Evolutionary conservation across 2,888 invertebrate genomes (phyloP).

Genomic region (Idaea dimidiata): DNA sequence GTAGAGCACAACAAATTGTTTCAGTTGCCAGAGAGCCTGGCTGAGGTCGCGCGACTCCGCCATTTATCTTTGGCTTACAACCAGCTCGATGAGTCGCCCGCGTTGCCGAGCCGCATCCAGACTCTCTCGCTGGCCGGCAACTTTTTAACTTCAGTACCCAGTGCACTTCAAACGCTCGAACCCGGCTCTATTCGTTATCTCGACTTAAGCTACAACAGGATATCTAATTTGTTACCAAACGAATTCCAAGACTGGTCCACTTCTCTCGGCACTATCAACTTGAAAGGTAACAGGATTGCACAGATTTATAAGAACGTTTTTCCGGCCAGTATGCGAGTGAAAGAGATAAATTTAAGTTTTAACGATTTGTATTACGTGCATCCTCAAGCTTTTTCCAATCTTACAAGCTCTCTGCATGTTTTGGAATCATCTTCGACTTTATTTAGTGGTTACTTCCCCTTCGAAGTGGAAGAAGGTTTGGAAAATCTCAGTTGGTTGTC

Average conservation of each 20-base stretch:
- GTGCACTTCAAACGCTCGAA: conserved; percentile 85
- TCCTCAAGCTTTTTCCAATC: conserved; percentile 88
- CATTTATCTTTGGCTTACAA: conserved; percentile 93
- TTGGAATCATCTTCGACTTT: conserved; percentile 93
- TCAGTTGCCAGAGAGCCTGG: conserved; percentile 86
- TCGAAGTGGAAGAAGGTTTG: conserved; percentile 87
- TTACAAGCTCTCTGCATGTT: conserved; percentile 88
- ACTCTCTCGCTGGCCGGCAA: conserved; percentile 91
- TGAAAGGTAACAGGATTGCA: conserved; percentile 92
- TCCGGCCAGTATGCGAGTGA: conserved; percentile 86
- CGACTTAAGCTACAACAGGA: conserved; percentile 93
- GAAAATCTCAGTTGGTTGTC: conserved; percentile 90
- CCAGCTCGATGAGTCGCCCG: conserved; percentile 80
- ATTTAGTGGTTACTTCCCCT: conserved; percentile 88
- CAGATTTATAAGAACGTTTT: conserved; percentile 86
- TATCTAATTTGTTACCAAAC: conserved; percentile 87
- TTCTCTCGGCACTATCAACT: conserved; percentile 88
- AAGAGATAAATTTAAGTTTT: conserved; percentile 94
- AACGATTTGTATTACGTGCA: conserved; percentile 93
- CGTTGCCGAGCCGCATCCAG: conserved; percentile 84
- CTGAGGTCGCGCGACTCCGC: conserved; percentile 84
- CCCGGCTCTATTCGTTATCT: conserved; percentile 88
- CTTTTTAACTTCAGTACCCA: conserved; percentile 87
- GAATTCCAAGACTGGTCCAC: conserved; percentile 90
- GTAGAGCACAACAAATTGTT: conserved; percentile 89